Evolutionary conservation across 2,113 vertebrate species (phyloP).

Genomic region (Megaleporinus macrocephalus): DNA sequence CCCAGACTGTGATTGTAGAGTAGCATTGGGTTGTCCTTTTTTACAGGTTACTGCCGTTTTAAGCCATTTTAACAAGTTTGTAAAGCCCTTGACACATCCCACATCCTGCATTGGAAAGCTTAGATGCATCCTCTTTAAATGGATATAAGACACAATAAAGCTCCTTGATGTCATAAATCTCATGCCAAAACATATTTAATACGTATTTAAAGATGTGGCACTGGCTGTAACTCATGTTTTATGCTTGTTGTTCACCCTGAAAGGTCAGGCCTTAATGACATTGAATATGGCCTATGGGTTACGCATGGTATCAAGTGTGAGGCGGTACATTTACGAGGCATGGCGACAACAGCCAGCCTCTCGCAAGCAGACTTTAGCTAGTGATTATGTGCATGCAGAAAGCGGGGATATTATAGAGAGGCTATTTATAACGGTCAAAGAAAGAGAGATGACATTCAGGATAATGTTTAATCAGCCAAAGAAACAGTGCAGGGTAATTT

Average conservation of each 20-base stretch:
- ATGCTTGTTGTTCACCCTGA: conserved; percentile 34
- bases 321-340: background rate
- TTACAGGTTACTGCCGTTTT: conserved; percentile 32
- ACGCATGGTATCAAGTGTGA: background rate
- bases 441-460: conserved; percentile 29
- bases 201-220: conserved; percentile 38
- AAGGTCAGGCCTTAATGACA: conserved; percentile 42
- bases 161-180: conserved; percentile 23
- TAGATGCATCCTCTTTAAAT: conserved; percentile 34
- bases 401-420: conserved; percentile 29
- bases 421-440: conserved; percentile 28
- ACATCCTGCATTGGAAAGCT: conserved; percentile 19
- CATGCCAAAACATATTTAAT: conserved; percentile 27
- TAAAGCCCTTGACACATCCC: conserved; percentile 46
- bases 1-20: background rate
- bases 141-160: conserved; percentile 38
- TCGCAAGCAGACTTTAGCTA: background rate
- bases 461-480: conserved; percentile 50
- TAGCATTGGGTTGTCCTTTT: background rate
- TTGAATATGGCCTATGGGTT: conserved; percentile 11
- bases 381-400: background rate
- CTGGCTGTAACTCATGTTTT: conserved; percentile 28
- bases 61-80: conserved; percentile 35
- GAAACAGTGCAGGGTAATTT: conserved; percentile 40
- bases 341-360: background rate